These are phyloP conservation scores for Amphimedon queenslandica DNA, from an alignment of 37 sponge, comb jelly and placozoan genomes.

Conservation along the genomic window DNA sequence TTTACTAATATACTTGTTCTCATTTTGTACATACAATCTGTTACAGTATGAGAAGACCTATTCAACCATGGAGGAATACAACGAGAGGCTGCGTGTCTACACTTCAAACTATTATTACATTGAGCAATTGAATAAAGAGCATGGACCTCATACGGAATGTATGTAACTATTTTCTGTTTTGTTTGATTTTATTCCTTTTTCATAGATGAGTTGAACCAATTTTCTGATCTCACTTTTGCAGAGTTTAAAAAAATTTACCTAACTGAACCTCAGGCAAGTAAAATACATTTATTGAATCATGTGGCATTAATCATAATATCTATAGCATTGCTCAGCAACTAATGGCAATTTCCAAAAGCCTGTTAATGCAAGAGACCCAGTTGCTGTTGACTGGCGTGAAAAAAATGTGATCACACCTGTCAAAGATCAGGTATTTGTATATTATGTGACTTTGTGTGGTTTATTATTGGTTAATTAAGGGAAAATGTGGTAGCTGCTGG, in stretches of 20 bases:
- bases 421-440: conserved; percentile 68
- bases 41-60: conserved; percentile 45
- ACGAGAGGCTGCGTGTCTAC: conserved; percentile 30
- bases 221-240: conserved; percentile 59
- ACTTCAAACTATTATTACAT: conserved; percentile 21
- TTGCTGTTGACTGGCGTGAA: conserved; percentile 62
- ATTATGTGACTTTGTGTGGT: neutral
- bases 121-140: conserved; percentile 12
- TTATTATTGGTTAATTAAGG: conserved; percentile 26
- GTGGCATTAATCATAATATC: neutral
- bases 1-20: too few relatives aligned
- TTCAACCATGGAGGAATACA: conserved; percentile 25
- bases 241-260: conserved; percentile 44
- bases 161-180: neutral
- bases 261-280: conserved; percentile 39
- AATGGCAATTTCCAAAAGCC: neutral
- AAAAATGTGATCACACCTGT: conserved; percentile 62
- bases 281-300: neutral
- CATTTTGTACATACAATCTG: too few relatives aligned
- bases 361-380: neutral
- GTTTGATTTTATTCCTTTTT: neutral
- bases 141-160: conserved; percentile 33
- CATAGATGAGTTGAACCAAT: conserved; percentile 51
- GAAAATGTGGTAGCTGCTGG: conserved; percentile 75
- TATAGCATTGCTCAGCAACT: conserved; percentile 61